Evolutionary conservation across 2,797 vertebrate genomes (phyloP).

Genomic region (Falco columbarius): DNA sequence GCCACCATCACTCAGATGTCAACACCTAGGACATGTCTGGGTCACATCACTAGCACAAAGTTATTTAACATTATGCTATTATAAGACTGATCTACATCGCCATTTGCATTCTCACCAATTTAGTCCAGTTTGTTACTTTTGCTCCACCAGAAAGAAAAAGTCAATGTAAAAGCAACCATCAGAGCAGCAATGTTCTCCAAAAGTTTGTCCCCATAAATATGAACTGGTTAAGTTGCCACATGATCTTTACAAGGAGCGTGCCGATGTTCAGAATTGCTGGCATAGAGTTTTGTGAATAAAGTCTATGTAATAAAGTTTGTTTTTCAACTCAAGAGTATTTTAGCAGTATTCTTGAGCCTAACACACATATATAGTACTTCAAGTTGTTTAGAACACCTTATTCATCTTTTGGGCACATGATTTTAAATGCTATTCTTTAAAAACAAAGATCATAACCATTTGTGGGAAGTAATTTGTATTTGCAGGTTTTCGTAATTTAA

Average conservation of each 20-base stretch:
- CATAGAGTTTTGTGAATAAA: background rate
- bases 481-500: background rate
- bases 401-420: background rate
- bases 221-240: background rate
- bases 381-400: background rate
- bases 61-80: background rate
- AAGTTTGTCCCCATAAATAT: background rate
- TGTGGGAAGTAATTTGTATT: background rate
- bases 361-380: background rate
- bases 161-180: background rate
- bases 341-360: background rate
- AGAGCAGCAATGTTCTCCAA: background rate
- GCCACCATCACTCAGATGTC: background rate
- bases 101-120: background rate
- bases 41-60: background rate
- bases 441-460: background rate
- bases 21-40: background rate
- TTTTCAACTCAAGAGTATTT: background rate
- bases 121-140: background rate
- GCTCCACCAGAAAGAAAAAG: background rate
- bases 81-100: background rate
- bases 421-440: background rate
- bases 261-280: fast-evolving
- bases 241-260: background rate
- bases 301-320: background rate